Evolutionary conservation across 2,113 vertebrate species (phyloP).

Genomic region (Mystacornis crossleyi): DNA sequence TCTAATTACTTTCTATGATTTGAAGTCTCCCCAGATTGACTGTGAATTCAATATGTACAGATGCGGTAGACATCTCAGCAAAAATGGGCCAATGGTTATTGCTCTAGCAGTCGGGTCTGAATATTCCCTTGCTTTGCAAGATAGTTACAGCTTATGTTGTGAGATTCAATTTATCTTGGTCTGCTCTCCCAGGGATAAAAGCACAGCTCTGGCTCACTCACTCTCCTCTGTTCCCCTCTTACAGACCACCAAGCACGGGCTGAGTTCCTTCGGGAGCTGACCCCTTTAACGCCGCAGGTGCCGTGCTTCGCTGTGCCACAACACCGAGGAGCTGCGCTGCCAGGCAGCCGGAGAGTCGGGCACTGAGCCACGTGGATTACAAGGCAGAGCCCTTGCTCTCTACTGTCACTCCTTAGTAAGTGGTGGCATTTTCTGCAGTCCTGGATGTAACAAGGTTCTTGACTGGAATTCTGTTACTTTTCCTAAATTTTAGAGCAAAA

Average conservation of each 20-base stretch:
- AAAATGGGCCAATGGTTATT: background rate
- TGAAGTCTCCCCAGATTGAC: background rate
- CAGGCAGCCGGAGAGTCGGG: background rate
- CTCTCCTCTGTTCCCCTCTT: background rate
- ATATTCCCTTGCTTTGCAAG: background rate
- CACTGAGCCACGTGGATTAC: background rate
- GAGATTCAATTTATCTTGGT: background rate
- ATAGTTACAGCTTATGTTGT: background rate
- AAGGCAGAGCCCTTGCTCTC: background rate
- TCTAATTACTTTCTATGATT: background rate
- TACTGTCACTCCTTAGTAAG: background rate
- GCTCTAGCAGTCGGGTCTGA: background rate
- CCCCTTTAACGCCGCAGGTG: background rate
- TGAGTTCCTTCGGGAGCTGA: background rate
- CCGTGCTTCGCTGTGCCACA: background rate
- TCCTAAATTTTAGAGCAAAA: background rate
- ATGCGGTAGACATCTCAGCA: background rate
- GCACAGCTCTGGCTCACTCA: background rate
- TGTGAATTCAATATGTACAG: background rate
- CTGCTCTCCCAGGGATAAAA: background rate
- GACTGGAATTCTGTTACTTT: background rate
- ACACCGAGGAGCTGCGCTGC: background rate
- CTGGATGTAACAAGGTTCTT: background rate
- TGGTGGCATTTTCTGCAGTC: background rate
- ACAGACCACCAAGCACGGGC: background rate